Conservation (phyloP, 1,140 invertebrate genomes). For the Cyclina sinensis region DNA sequence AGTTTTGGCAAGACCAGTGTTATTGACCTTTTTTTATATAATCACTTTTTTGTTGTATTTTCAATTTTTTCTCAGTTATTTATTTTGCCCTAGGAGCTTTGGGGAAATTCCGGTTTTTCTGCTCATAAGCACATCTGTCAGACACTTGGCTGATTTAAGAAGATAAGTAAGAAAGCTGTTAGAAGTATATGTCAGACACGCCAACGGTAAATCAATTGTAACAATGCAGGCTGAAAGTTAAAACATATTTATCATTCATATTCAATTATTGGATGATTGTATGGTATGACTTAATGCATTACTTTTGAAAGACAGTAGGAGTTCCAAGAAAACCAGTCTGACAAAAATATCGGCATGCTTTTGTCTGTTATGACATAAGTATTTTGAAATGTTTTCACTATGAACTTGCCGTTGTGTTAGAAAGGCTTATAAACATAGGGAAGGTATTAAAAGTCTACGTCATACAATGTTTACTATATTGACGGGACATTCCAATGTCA, state of each 20-base stretch:
- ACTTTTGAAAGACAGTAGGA: background rate
- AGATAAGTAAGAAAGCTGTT: conserved; percentile 9
- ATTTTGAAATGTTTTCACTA: background rate
- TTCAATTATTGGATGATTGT: conserved; percentile 24
- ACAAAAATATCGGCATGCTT: background rate
- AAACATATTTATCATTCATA: conserved; percentile 34
- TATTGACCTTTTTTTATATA: conserved; percentile 21
- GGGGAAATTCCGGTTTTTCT: conserved; percentile 19
- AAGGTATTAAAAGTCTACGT: too few relatives aligned
- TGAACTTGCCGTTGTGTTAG: too few relatives aligned
- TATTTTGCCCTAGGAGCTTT: background rate
- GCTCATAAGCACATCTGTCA: conserved; percentile 15
- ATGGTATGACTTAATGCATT: conserved; percentile 1
- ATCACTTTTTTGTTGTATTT: conserved; percentile 11
- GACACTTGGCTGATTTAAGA: conserved; percentile 29
- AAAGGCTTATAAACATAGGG: too few relatives aligned
- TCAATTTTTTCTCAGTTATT: conserved; percentile 38
- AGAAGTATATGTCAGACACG: conserved; percentile 10
- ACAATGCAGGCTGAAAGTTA: conserved; percentile 2
- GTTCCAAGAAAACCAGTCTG: background rate
- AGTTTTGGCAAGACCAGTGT: background rate
- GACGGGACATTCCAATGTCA: too few relatives aligned
- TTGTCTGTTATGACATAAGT: background rate
- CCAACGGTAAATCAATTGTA: conserved; percentile 29
- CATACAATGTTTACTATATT: too few relatives aligned